Conservation (phyloP, 2,113 vertebrate species). For the Theristicus caerulescens region DNA sequence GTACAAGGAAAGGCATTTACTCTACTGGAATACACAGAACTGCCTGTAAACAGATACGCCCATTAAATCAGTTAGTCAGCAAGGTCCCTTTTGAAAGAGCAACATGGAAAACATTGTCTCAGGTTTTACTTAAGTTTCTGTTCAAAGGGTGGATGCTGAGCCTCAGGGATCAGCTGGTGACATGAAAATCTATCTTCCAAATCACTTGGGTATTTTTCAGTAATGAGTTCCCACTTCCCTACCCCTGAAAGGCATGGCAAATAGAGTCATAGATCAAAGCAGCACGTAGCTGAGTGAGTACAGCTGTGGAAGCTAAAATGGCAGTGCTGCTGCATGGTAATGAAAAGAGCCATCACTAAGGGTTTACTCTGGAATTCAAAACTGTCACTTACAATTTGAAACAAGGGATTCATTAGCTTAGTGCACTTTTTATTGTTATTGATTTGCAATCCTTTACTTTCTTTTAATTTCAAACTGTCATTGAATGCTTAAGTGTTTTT, state of each 20-base stretch:
- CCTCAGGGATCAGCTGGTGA: slow-evolving; percentile 25
- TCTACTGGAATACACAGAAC: background rate
- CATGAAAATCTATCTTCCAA: slow-evolving; percentile 54
- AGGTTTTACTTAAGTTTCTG: slow-evolving; percentile 48
- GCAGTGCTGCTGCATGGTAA: slow-evolving; percentile 25
- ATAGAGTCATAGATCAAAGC: slow-evolving; percentile 42
- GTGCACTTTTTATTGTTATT: slow-evolving; percentile 61
- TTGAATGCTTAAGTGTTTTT: background rate
- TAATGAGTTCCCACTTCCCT: slow-evolving; percentile 15
- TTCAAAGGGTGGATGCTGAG: background rate
- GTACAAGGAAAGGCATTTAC: background rate
- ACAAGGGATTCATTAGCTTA: slow-evolving; percentile 65
- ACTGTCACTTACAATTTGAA: slow-evolving; percentile 63
- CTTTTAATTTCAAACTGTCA: slow-evolving; percentile 42
- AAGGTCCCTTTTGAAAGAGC: background rate
- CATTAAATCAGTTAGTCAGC: slow-evolving; percentile 10
- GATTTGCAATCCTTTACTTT: slow-evolving; percentile 61
- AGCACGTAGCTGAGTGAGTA: background rate
- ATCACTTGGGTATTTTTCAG: slow-evolving; percentile 14
- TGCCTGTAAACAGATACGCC: background rate
- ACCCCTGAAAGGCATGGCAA: slow-evolving; percentile 26
- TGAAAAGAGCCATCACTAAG: slow-evolving; percentile 59
- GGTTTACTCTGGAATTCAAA: slow-evolving; percentile 51
- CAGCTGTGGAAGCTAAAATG: background rate
- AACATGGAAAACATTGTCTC: slow-evolving; percentile 23